These are phyloP conservation scores for Morinoia aosen DNA, from an alignment of 2,888 invertebrate genomes.

Conservation along the genomic window DNA sequence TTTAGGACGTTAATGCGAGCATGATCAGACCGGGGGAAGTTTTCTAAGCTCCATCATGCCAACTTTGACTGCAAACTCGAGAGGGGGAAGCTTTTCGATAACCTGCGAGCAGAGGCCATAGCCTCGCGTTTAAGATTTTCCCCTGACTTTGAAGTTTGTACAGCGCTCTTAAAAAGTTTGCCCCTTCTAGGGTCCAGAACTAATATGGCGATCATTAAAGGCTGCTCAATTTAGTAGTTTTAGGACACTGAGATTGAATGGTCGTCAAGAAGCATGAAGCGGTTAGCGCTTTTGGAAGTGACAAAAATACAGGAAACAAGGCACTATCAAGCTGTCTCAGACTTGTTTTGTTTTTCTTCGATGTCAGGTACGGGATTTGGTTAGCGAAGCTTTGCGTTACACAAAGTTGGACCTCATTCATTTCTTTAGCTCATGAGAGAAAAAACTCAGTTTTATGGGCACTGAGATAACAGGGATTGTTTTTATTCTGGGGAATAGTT, in stretches of 20 bases:
- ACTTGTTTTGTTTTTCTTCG: not conserved
- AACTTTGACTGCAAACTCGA: slow-evolving; percentile 32
- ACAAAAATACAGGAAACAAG: not conserved
- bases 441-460: too few relatives aligned
- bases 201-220: slow-evolving; percentile 12
- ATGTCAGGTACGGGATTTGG: not conserved
- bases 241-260: not conserved
- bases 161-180: slow-evolving; percentile 10
- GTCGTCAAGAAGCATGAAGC: not conserved
- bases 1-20: slow-evolving; percentile 29
- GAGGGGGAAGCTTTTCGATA: not conserved
- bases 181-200: not conserved
- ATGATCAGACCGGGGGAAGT: not conserved
- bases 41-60: slow-evolving; percentile 37
- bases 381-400: not conserved
- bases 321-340: not conserved
- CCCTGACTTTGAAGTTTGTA: slow-evolving; percentile 1
- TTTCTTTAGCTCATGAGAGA: not conserved
- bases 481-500: too few relatives aligned
- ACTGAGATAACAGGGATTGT: too few relatives aligned
- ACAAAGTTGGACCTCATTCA: not conserved
- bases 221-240: slow-evolving; percentile 10
- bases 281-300: not conserved
- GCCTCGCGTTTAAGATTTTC: not conserved
- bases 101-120: not conserved